These are phyloP conservation scores for Orchesella flavescens DNA, from an alignment of 2,888 invertebrate genomes.

Conservation along the genomic window DNA sequence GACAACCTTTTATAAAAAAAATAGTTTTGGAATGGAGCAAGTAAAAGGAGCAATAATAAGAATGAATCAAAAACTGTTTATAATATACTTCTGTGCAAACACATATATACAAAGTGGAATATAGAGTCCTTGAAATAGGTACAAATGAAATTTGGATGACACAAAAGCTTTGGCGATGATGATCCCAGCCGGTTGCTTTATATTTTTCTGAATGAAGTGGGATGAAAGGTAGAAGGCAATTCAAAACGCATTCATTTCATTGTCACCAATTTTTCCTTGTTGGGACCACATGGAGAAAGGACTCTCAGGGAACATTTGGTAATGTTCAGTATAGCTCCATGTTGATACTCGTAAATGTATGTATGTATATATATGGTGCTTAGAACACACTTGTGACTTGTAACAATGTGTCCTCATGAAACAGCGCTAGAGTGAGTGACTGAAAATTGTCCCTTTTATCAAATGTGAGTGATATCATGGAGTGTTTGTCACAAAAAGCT, in stretches of 20 bases:
- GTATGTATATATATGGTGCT: not conserved
- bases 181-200: slow-evolving; percentile 53
- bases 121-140: slow-evolving; percentile 58
- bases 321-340: not conserved
- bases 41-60: slow-evolving; percentile 19
- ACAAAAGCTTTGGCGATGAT: slow-evolving; percentile 49
- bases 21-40: slow-evolving; percentile 9
- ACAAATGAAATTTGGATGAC: slow-evolving; percentile 36
- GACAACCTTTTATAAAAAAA: slow-evolving; percentile 30
- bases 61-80: slow-evolving; percentile 63
- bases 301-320: not conserved
- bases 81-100: slow-evolving; percentile 55
- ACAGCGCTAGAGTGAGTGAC: slow-evolving; percentile 5
- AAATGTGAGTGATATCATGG: not conserved
- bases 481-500: slow-evolving; percentile 26
- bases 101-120: slow-evolving; percentile 41
- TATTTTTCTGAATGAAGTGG: slow-evolving; percentile 61
- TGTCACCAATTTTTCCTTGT: slow-evolving; percentile 47
- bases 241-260: slow-evolving; percentile 58
- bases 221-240: slow-evolving; percentile 60
- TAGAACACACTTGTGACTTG: not conserved
- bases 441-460: slow-evolving; percentile 14
- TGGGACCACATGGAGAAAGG: slow-evolving; percentile 40
- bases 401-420: too few relatives aligned
- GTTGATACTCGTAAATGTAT: not conserved